phyloP scores from a whole-genome alignment of 1,140 invertebrate species.

The Acromyrmex heyeri region DNA sequence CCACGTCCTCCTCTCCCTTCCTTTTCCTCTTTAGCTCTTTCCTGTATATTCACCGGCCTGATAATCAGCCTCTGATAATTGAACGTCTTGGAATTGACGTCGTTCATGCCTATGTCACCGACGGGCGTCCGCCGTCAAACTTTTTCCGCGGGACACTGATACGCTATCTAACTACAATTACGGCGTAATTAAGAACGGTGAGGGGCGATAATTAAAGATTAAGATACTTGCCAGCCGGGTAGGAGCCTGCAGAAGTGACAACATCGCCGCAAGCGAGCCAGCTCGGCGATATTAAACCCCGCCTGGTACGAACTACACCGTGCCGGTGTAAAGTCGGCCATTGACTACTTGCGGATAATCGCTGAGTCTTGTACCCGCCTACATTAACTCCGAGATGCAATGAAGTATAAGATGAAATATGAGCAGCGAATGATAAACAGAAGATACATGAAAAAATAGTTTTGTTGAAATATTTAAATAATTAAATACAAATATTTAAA shows the following conservation, averaged over 20 bases:
- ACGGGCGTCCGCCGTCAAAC: conserved; percentile 60
- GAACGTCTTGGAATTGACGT: conserved; percentile 71
- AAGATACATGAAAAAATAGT: not conserved
- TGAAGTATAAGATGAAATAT: conserved; percentile 30
- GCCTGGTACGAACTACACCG: conserved; percentile 53
- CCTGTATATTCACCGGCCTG: not conserved
- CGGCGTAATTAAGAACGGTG: conserved; percentile 77
- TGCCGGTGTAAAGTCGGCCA: conserved; percentile 52
- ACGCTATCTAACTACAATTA: conserved; percentile 80
- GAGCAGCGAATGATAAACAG: conserved; percentile 17
- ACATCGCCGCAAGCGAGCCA: conserved; percentile 64
- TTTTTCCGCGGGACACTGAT: conserved; percentile 66
- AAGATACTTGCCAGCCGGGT: conserved; percentile 76
- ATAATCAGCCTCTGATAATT: conserved; percentile 76
- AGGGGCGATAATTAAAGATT: conserved; percentile 82
- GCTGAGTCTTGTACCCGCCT: conserved; percentile 20
- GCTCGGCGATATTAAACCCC: conserved; percentile 58
- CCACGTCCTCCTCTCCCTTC: not conserved
- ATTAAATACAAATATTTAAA: too few relatives aligned
- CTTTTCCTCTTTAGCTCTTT: not conserved
- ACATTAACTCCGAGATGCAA: conserved; percentile 40
- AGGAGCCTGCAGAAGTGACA: conserved; percentile 75
- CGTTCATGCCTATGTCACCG: conserved; percentile 56
- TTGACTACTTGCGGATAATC: conserved; percentile 63
- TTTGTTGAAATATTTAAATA: too few relatives aligned